phyloP scores from a whole-genome alignment of 2,888 invertebrate genomes.

The Idaea straminata region DNA sequence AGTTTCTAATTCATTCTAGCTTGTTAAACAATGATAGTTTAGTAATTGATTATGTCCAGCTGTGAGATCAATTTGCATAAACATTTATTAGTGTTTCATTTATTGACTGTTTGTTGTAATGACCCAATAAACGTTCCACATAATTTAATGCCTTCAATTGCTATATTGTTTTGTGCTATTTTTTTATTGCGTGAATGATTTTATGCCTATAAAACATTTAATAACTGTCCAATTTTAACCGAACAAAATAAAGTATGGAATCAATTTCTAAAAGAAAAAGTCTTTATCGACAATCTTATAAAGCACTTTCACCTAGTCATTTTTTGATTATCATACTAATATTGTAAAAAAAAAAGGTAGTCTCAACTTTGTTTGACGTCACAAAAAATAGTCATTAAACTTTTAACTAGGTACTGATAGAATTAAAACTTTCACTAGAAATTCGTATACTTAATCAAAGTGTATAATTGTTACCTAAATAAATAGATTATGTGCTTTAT shows the following conservation, averaged over 20 bases:
- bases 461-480: conserved; percentile 14
- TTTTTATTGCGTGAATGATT: conserved; percentile 5
- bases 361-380: not conserved
- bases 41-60: conserved; percentile 23
- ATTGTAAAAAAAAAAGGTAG: not conserved
- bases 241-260: not conserved
- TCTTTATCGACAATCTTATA: not conserved
- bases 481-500: too few relatives aligned
- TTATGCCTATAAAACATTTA: not conserved
- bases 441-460: not conserved
- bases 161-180: conserved; percentile 11
- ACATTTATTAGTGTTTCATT: conserved; percentile 23
- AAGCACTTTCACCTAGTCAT: not conserved
- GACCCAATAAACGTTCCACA: conserved; percentile 12
- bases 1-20: not conserved
- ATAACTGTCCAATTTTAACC: not conserved
- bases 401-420: not conserved
- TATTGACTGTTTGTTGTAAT: conserved; percentile 16
- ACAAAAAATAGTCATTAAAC: not conserved
- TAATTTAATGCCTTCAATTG: conserved; percentile 18
- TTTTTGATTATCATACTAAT: not conserved
- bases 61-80: conserved; percentile 25
- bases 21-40: conserved; percentile 19
- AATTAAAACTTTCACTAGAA: not conserved
- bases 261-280: not conserved